Evolutionary conservation across 2,888 invertebrate genomes (phyloP).

Genomic region (Dynastes hyllus): DNA sequence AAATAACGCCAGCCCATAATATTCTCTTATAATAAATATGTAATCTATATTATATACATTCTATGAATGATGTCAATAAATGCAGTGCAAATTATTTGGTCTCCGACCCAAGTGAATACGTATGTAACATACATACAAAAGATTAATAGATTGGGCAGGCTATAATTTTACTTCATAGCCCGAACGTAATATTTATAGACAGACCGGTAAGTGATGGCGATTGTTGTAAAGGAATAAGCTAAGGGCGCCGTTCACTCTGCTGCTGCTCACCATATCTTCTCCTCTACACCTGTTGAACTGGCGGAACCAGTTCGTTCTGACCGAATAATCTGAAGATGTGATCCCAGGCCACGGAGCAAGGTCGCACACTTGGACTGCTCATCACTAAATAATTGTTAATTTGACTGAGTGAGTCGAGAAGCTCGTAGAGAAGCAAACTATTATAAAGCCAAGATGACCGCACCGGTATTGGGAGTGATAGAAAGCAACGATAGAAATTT

Average conservation of each 20-base stretch:
- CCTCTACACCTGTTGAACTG: slow-evolving; percentile 65
- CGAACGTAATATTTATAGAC: slow-evolving; percentile 56
- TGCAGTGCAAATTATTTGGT: slow-evolving; percentile 38
- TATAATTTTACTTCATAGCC: slow-evolving; percentile 54
- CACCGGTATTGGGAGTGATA: slow-evolving; percentile 16
- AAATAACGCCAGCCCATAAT: not conserved
- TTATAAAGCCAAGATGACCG: slow-evolving; percentile 19
- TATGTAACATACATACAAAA: slow-evolving; percentile 47
- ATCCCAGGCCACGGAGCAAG: slow-evolving; percentile 59
- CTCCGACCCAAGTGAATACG: slow-evolving; percentile 24
- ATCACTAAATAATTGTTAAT: slow-evolving; percentile 52
- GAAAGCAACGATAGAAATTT: not conserved
- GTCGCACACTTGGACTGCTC: slow-evolving; percentile 54
- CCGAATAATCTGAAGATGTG: slow-evolving; percentile 60
- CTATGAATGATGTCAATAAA: slow-evolving; percentile 7
- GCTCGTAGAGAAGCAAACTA: slow-evolving; percentile 20
- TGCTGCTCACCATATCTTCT: slow-evolving; percentile 40
- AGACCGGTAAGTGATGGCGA: slow-evolving; percentile 56
- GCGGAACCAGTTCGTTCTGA: slow-evolving; percentile 64
- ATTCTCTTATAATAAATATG: not conserved
- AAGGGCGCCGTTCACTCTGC: slow-evolving; percentile 59
- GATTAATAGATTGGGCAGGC: slow-evolving; percentile 55
- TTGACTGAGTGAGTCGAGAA: slow-evolving; percentile 34
- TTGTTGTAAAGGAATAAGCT: slow-evolving; percentile 61
- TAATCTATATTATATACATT: not conserved